Evolutionary conservation across 2,888 invertebrate species (phyloP), one percentile per base, ranked within the genome.

Genomic region (Brachyptera putata): DNA sequence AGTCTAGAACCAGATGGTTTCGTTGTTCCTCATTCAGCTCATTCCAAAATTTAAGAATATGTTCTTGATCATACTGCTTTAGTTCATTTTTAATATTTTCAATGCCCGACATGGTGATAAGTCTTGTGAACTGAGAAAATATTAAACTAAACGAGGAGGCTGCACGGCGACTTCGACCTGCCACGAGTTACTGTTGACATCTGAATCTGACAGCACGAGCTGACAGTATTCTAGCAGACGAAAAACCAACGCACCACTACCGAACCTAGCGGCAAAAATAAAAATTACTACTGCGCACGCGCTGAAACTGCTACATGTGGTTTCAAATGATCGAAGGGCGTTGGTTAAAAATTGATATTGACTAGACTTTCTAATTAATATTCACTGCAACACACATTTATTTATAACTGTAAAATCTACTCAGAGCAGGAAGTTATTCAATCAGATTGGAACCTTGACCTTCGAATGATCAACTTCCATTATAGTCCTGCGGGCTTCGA

Each of bases 1-100:
- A 80, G 70, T 91, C 89, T 53, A 77, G 71, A 39, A 79, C 74
- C 60, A 89, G 75, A 46, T 77, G 73, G 58, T 80, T 76, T 66
- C 79, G 79, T 71, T 93, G 83, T 56, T 82, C 79, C 39, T 82
- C 79, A 22, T 76, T 77, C 21, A 95, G 73, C 66, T 85, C 83
- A 68, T 85, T 80, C 91, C 91, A 94, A 75, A 86, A 92, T 68
- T 84, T 81, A 26, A 95, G 75, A 66, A 95, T 79, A 72, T 95
- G 94, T 65, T 86, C 85, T 77, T 95, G 95, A 59, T 84, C 84
- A 72, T 85, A 83, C 66, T 80, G 74, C 53, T 75, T 73, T 63
- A 90, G 76, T 48, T 77, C 74, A 64, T 76, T 74, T 65, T 75
- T 73, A 62, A 85, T 70, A 67, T 74, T 76, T 67, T 79, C 80